A percentile compares a stretch with the other conserved stretches of the same genome.
Evolutionary conservation across 2,113 vertebrate genomes (phyloP).

Genomic region (Platycercus adscitus): DNA sequence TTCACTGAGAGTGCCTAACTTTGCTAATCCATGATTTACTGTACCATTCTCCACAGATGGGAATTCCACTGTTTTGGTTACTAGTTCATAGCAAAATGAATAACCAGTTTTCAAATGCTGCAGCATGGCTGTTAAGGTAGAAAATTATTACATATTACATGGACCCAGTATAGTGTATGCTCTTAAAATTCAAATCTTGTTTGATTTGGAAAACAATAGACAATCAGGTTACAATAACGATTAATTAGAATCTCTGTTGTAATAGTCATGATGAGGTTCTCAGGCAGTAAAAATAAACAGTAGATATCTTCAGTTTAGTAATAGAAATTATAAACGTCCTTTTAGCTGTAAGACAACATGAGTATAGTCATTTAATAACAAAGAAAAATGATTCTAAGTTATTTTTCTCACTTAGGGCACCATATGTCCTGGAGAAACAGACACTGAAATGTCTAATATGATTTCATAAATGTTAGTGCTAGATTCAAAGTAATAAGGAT

Average conservation of each 20-base stretch:
- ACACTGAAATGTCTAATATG: conserved; percentile 25
- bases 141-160: conserved; percentile 21
- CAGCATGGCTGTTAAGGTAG: conserved; percentile 23
- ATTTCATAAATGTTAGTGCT: conserved; percentile 1
- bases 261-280: background rate
- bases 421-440: background rate
- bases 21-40: conserved; percentile 20
- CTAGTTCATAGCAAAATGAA: conserved; percentile 42
- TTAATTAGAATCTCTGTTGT: conserved; percentile 37
- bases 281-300: conserved; percentile 16
- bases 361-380: conserved; percentile 44
- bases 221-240: conserved; percentile 8
- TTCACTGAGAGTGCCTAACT: background rate
- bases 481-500: background rate
- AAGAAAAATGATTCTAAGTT: conserved; percentile 22
- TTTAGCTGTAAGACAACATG: background rate
- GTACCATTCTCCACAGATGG: background rate
- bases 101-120: conserved; percentile 14
- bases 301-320: conserved; percentile 10
- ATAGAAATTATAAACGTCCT: conserved; percentile 18
- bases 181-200: conserved; percentile 32
- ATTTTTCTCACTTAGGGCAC: background rate
- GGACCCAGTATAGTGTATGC: background rate
- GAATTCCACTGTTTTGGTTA: conserved; percentile 1
- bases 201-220: conserved; percentile 2